Evolutionary conservation across 2,888 invertebrate species (phyloP).

Genomic region (Steinernema scapterisci): DNA sequence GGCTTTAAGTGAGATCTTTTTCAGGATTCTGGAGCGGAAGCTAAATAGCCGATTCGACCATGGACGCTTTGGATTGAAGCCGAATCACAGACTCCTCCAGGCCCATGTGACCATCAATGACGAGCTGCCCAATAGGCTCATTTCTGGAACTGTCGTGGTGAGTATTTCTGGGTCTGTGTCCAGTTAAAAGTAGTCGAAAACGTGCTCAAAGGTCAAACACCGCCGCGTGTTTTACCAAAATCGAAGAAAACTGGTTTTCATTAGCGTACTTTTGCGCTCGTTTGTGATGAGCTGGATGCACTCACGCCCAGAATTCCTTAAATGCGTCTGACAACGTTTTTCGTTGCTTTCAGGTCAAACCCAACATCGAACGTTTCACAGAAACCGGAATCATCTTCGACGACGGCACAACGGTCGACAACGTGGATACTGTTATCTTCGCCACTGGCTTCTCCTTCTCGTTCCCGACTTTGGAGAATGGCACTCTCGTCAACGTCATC

Average conservation of each 20-base stretch:
- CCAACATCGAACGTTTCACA: constrained; percentile 59
- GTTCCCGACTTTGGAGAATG: constrained; percentile 66
- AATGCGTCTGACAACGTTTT: no score
- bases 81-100: constrained; percentile 60
- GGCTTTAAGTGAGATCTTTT: neutral
- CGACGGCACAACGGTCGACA: constrained; percentile 52
- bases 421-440: constrained; percentile 65
- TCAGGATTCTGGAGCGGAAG: constrained; percentile 47
- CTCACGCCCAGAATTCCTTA: no score
- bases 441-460: constrained; percentile 70
- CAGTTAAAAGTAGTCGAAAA: neutral
- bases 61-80: constrained; percentile 68
- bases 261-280: no score
- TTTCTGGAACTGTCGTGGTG: constrained; percentile 57
- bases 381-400: constrained; percentile 54
- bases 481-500: constrained; percentile 54
- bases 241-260: neutral
- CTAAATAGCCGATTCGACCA: constrained; percentile 63
- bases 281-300: no score
- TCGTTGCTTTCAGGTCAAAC: constrained; percentile 42
- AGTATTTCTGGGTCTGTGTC: neutral
- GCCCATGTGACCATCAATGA: constrained; percentile 68
- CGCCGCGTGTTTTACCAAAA: no score
- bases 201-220: neutral
- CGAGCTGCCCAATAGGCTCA: constrained; percentile 70